phyloP scores from a whole-genome alignment of 2,113 vertebrate species.

The Peromyscus leucopus region DNA sequence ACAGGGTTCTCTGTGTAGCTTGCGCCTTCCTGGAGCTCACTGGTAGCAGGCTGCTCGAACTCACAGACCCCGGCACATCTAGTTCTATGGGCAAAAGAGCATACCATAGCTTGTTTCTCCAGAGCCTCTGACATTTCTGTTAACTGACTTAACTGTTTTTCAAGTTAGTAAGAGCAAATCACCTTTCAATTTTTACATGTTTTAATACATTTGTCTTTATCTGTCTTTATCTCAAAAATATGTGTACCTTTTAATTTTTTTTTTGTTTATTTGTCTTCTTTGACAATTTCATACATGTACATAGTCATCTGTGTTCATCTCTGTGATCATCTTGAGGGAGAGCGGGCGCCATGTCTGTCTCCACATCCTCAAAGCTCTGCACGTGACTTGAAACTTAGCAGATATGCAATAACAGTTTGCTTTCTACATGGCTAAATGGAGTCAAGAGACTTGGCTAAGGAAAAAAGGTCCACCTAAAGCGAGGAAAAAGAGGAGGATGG shows the following conservation, averaged over 20 bases:
- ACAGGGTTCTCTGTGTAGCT: no score
- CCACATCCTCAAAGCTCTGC: neutral
- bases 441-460: neutral
- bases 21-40: no score
- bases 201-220: slow-evolving; percentile 14
- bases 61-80: no score
- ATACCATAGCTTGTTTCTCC: no score
- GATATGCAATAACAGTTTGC: neutral
- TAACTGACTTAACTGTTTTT: neutral
- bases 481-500: neutral
- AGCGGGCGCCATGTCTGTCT: neutral
- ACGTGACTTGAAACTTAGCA: neutral
- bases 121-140: neutral
- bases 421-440: neutral
- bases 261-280: neutral
- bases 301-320: neutral
- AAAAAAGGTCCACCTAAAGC: neutral
- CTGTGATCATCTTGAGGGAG: neutral
- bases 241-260: neutral
- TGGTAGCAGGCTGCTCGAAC: no score
- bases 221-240: slow-evolving; percentile 7
- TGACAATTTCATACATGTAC: neutral
- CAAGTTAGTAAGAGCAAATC: slow-evolving; percentile 18
- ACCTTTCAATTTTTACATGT: neutral
- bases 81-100: no score